Conservation (phyloP, 1,140 invertebrate genomes). For the Macrotrachela quadricornifera region DNA sequence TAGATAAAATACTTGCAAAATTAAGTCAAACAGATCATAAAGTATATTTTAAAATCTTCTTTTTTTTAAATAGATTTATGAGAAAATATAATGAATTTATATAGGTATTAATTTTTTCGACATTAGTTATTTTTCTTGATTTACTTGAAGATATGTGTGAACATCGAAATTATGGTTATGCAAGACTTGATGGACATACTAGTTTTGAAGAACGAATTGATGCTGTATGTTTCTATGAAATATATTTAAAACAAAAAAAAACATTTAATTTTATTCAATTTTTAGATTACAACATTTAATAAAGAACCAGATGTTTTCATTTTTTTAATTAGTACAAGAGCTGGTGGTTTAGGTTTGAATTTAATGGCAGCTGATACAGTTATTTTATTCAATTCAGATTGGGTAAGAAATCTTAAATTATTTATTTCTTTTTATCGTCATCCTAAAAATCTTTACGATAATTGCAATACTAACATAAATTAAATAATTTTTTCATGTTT, state of each 20-base stretch:
- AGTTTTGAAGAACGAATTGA: constrained; percentile 87
- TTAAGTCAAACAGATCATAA: constrained; percentile 76
- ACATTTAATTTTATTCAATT: too few relatives aligned
- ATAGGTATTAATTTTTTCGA: constrained; percentile 73
- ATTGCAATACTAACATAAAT: too few relatives aligned
- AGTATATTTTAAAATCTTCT: constrained; percentile 24
- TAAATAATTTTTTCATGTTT: too few relatives aligned
- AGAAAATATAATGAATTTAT: too few relatives aligned
- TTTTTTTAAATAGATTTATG: too few relatives aligned
- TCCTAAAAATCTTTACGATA: too few relatives aligned
- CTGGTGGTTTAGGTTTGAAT: constrained; percentile 58
- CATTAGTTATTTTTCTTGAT: constrained; percentile 91
- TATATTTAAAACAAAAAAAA: too few relatives aligned
- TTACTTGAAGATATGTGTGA: constrained; percentile 78
- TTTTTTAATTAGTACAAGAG: constrained; percentile 88
- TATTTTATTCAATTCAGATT: constrained; percentile 98
- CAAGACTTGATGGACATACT: constrained; percentile 81
- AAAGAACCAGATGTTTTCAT: constrained; percentile 87
- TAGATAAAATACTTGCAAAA: constrained; percentile 72
- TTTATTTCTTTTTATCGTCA: too few relatives aligned
- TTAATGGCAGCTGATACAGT: constrained; percentile 95
- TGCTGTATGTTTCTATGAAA: constrained; percentile 64
- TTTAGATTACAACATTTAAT: constrained; percentile 35
- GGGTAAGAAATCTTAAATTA: constrained; percentile 31
- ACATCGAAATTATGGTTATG: constrained; percentile 68